Percentiles rank a stretch among this genome's conserved stretches.
These are phyloP conservation scores for Eupithecia subfuscata DNA, from an alignment of 2,888 invertebrate species.

Conservation along the genomic window DNA sequence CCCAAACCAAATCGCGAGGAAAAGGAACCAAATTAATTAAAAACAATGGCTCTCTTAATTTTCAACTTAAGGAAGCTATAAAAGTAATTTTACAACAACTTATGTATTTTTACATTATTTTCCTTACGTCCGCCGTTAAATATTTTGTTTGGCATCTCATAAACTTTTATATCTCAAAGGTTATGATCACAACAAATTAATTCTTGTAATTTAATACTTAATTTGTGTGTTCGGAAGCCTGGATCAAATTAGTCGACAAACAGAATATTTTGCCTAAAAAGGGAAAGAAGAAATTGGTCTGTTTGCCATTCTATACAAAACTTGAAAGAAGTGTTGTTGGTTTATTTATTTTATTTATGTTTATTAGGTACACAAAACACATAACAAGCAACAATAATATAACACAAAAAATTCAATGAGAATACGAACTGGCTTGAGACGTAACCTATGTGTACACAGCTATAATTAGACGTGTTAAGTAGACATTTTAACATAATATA, in stretches of 20 bases:
- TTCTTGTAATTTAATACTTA: slow-evolving; percentile 11
- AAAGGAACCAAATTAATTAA: background rate
- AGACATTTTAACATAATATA: too few relatives aligned
- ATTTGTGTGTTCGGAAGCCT: background rate
- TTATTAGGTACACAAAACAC: too few relatives aligned
- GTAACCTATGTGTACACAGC: too few relatives aligned
- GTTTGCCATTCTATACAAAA: background rate
- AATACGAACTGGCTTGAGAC: too few relatives aligned
- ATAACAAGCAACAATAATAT: too few relatives aligned
- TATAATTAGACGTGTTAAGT: too few relatives aligned
- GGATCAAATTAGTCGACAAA: background rate
- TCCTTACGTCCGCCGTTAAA: slow-evolving; percentile 7
- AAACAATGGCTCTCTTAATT: background rate
- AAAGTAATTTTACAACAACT: background rate
- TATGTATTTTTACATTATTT: background rate
- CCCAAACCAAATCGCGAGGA: background rate
- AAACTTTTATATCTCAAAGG: slow-evolving; percentile 11
- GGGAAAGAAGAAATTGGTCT: background rate
- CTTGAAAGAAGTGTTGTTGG: too few relatives aligned
- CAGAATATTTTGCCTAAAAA: background rate
- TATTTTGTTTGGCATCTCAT: slow-evolving; percentile 12
- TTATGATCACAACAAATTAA: slow-evolving; percentile 11
- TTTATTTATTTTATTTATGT: too few relatives aligned
- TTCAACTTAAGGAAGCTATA: slow-evolving; percentile 1
- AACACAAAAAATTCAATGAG: too few relatives aligned